phyloP scores from a whole-genome alignment of 2,888 invertebrate species.

The Oscheius sp. region DNA sequence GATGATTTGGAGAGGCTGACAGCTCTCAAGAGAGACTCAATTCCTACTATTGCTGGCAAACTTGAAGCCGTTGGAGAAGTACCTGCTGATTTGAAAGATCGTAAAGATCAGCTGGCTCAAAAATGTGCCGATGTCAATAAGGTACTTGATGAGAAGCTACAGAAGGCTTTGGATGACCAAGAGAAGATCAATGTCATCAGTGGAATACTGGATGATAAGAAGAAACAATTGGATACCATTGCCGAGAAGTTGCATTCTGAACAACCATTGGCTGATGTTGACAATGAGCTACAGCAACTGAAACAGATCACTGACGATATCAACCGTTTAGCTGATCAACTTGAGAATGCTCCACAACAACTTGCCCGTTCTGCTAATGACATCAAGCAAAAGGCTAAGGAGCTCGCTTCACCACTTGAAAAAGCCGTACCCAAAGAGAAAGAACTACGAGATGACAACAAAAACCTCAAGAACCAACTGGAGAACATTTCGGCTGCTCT shows the following conservation, averaged over 20 bases:
- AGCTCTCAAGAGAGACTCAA: conserved; percentile 37
- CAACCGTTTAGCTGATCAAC: conserved; percentile 22
- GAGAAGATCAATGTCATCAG: conserved; percentile 27
- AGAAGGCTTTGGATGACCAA: conserved; percentile 46
- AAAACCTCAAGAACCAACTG: conserved; percentile 26
- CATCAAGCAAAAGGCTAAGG: conserved; percentile 28
- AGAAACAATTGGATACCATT: conserved; percentile 36
- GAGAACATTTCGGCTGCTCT: conserved; percentile 15
- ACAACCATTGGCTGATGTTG: conserved; percentile 39
- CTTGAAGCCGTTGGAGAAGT: conserved; percentile 37
- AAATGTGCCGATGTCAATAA: conserved; percentile 40
- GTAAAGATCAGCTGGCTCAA: conserved; percentile 37
- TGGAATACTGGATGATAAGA: conserved; percentile 35
- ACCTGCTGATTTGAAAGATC: conserved; percentile 43
- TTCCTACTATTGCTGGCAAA: conserved; percentile 33
- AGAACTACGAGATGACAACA: conserved; percentile 32
- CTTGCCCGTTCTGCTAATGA: conserved; percentile 27
- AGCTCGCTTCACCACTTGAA: conserved; percentile 37
- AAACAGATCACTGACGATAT: conserved; percentile 37
- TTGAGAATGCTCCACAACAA: conserved; percentile 41
- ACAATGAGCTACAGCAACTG: conserved; percentile 38
- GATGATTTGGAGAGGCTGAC: conserved; percentile 37
- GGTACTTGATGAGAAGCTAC: conserved; percentile 44
- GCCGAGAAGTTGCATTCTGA: conserved; percentile 38
- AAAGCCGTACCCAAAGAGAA: conserved; percentile 28